phyloP scores from a whole-genome alignment of 2,888 invertebrate species.

The Meliscaeva auricollis region DNA sequence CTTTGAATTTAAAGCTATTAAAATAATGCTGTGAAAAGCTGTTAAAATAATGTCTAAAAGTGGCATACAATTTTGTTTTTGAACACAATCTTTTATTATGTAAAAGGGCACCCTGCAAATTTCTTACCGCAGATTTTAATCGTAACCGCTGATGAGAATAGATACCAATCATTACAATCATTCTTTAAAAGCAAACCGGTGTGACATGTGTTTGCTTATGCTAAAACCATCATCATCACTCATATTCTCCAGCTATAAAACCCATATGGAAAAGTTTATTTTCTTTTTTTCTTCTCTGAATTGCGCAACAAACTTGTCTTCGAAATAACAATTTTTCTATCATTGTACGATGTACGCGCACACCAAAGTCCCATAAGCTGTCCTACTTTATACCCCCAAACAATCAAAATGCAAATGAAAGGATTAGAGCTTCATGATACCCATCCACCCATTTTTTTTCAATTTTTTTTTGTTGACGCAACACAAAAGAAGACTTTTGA shows the following conservation, averaged over 20 bases:
- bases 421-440: slow-evolving; percentile 60
- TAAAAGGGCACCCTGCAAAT: neutral
- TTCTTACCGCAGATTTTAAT: neutral
- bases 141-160: neutral
- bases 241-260: slow-evolving; percentile 4
- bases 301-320: slow-evolving; percentile 33
- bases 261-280: neutral
- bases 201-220: neutral
- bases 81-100: too few species aligned
- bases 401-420: slow-evolving; percentile 73
- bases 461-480: slow-evolving; percentile 9
- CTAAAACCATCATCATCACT: slow-evolving; percentile 4
- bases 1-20: too few species aligned
- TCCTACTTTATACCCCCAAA: slow-evolving; percentile 51
- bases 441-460: slow-evolving; percentile 40
- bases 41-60: too few species aligned
- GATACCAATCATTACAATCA: neutral
- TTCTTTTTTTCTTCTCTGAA: neutral
- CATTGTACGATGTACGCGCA: slow-evolving; percentile 5
- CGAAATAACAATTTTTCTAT: neutral
- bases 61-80: too few species aligned
- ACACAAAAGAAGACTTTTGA: slow-evolving; percentile 54
- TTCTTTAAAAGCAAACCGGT: neutral
- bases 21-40: too few species aligned
- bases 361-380: slow-evolving; percentile 42